A percentile compares a stretch with the other conserved stretches of the same genome.
phyloP scores from a whole-genome alignment of 2,888 invertebrate genomes.

The Diarsia dahlii region DNA sequence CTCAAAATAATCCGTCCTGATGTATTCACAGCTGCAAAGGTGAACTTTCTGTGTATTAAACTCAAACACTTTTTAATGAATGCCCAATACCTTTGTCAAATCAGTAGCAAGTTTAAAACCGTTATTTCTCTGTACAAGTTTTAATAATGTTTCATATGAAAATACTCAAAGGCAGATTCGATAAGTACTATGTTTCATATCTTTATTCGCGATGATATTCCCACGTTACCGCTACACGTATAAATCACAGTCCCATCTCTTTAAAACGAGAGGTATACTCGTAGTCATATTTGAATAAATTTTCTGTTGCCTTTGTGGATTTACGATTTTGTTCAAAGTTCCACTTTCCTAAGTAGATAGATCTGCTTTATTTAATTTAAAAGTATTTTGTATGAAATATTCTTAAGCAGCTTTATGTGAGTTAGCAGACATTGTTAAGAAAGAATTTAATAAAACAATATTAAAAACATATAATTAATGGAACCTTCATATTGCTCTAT shows the following conservation, averaged over 20 bases:
- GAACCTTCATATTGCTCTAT: not conserved
- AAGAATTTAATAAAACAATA: conserved; percentile 30
- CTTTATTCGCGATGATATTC: conserved; percentile 47
- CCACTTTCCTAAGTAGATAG: conserved; percentile 51
- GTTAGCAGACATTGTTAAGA: conserved; percentile 17
- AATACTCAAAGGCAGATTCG: conserved; percentile 28
- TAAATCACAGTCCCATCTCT: conserved; percentile 58
- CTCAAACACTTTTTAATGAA: conserved; percentile 30
- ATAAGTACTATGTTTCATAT: conserved; percentile 49
- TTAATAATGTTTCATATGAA: not conserved
- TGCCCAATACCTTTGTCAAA: conserved; percentile 26
- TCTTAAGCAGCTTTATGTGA: conserved; percentile 5
- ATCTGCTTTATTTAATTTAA: conserved; percentile 35
- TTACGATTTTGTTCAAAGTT: conserved; percentile 53
- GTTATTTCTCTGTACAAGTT: conserved; percentile 19
- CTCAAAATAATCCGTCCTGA: not conserved
- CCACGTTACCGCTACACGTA: conserved; percentile 43
- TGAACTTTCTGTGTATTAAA: conserved; percentile 9
- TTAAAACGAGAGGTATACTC: conserved; percentile 57
- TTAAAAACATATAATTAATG: conserved; percentile 17
- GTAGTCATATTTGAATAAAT: conserved; percentile 63
- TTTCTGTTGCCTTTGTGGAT: conserved; percentile 62
- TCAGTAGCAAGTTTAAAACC: conserved; percentile 1
- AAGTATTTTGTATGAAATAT: conserved; percentile 36
- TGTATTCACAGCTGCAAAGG: not conserved